Evolutionary conservation across 2,113 vertebrate genomes (phyloP).

Genomic region (Myotis davidii): DNA sequence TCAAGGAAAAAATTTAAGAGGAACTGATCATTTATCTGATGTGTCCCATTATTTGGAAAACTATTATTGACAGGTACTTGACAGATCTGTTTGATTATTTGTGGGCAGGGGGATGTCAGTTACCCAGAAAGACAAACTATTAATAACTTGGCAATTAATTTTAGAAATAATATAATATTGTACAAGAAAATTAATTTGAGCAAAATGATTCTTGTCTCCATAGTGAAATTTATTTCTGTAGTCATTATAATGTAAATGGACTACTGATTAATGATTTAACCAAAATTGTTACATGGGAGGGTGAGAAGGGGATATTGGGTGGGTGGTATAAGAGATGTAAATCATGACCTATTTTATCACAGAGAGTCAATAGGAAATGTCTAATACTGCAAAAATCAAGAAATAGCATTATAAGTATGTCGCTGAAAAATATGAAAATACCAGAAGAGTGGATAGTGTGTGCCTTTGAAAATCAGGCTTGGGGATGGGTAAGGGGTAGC

Average conservation of each 20-base stretch:
- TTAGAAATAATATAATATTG: slow-evolving; percentile 11
- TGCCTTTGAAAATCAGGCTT: background rate
- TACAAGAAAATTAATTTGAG: slow-evolving; percentile 33
- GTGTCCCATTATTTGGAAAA: slow-evolving; percentile 42
- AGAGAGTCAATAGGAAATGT: background rate
- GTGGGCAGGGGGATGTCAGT: background rate
- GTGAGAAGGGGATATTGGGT: background rate
- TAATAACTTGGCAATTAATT: background rate
- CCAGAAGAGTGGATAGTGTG: background rate
- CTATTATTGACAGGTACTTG: background rate
- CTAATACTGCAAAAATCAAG: slow-evolving; percentile 39
- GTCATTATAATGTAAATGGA: background rate
- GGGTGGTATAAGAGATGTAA: background rate
- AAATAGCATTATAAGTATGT: background rate
- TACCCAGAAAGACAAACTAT: slow-evolving; percentile 38
- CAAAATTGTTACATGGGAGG: background rate
- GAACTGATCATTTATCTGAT: background rate
- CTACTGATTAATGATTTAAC: background rate
- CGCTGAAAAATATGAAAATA: background rate
- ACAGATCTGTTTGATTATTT: background rate
- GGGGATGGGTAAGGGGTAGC: background rate
- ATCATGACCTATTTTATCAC: background rate
- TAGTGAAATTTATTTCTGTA: background rate
- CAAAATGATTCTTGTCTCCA: background rate
- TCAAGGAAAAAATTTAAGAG: background rate